These are phyloP conservation scores for Cantharis nigra DNA, from an alignment of 2,888 invertebrate genomes.

Conservation along the genomic window DNA sequence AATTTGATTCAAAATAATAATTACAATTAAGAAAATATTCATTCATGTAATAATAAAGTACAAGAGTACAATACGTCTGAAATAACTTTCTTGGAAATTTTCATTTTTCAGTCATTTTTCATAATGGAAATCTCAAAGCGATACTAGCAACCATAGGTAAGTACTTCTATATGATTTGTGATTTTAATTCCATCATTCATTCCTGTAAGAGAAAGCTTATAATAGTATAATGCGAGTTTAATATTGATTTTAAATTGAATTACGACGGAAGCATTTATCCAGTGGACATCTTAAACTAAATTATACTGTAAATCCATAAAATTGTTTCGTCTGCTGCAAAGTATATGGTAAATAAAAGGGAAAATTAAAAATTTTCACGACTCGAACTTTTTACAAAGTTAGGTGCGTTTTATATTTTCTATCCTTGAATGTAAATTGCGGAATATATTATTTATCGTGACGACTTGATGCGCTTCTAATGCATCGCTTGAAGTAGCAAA, in stretches of 20 bases:
- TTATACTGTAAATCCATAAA: neutral
- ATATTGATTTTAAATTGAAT: conserved; percentile 20
- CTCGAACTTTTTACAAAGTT: neutral
- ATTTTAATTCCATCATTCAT: neutral
- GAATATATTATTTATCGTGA: neutral
- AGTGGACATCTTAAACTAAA: neutral
- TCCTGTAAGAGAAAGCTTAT: neutral
- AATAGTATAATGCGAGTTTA: neutral
- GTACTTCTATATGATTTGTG: neutral
- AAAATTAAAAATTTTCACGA: neutral
- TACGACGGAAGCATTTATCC: conserved; percentile 9
- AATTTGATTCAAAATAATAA: too few relatives aligned
- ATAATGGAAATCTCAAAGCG: neutral
- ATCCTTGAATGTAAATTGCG: neutral
- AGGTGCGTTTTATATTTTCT: neutral
- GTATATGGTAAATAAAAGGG: neutral
- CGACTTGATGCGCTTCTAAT: neutral
- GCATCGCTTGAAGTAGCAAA: neutral
- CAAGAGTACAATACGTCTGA: too few relatives aligned
- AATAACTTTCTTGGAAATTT: neutral
- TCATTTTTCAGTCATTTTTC: neutral
- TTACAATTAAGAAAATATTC: too few relatives aligned
- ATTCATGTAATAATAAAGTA: too few relatives aligned
- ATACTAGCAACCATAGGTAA: neutral
- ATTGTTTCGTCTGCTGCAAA: neutral